Percentiles rank a stretch among this genome's conserved stretches.
These are phyloP conservation scores for Drosophila tristis DNA, from an alignment of 1,140 invertebrate genomes.

Conservation along the genomic window DNA sequence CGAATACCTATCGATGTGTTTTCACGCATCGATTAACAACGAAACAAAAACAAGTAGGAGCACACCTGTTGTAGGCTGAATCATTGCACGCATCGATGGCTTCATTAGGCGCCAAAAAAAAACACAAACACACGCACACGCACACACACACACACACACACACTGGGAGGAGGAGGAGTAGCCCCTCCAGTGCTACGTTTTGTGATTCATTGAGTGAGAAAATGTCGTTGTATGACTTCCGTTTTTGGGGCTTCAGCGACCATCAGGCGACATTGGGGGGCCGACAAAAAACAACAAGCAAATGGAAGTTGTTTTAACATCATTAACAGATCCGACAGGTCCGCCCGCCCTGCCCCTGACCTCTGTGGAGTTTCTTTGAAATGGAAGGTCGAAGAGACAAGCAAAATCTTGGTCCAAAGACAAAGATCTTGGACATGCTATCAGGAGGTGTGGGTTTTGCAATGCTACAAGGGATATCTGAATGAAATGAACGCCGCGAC, in stretches of 20 bases:
- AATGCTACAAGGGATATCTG: not conserved
- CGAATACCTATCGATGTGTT: slow-evolving; percentile 34
- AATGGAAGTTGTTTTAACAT: slow-evolving; percentile 66
- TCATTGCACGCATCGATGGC: slow-evolving; percentile 57
- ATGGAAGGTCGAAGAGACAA: slow-evolving; percentile 6
- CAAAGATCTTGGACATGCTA: no score
- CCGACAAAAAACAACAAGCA: slow-evolving; percentile 29
- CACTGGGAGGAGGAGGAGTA: slow-evolving; percentile 1
- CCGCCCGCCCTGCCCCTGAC: not conserved
- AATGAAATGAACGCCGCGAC: slow-evolving; percentile 1
- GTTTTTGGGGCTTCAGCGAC: slow-evolving; percentile 31
- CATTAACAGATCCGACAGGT: slow-evolving; percentile 29
- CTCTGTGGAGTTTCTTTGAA: not conserved
- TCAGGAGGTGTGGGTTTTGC: no score
- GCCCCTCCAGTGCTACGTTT: slow-evolving; percentile 12
- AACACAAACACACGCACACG: slow-evolving; percentile 21
- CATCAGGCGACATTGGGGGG: slow-evolving; percentile 50
- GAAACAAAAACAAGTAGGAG: slow-evolving; percentile 12
- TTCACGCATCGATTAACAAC: slow-evolving; percentile 33
- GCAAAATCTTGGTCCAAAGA: not conserved
- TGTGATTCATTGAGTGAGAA: slow-evolving; percentile 76
- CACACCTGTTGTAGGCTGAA: slow-evolving; percentile 34
- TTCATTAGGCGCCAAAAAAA: slow-evolving; percentile 46
- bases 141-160: slow-evolving; percentile 4
- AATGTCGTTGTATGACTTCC: slow-evolving; percentile 68